phyloP scores from a whole-genome alignment of 2,113 vertebrate species.

The Halcyon senegalensis region DNA sequence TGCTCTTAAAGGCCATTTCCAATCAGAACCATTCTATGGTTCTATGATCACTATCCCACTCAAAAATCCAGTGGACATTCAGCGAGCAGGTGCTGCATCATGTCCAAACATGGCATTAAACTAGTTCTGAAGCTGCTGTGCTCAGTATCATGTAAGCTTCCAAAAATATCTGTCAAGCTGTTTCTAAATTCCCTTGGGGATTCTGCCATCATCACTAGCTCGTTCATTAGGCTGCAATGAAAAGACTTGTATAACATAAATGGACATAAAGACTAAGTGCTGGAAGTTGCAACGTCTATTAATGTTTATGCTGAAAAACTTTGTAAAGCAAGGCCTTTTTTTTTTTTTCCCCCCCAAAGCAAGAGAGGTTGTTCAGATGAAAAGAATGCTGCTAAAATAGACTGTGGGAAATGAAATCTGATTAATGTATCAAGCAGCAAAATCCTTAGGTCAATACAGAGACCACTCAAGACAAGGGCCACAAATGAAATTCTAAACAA shows the following conservation, averaged over 20 bases:
- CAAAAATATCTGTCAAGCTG: background rate
- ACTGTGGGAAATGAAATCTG: background rate
- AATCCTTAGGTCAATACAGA: background rate
- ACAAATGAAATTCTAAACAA: background rate
- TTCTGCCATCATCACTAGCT: background rate
- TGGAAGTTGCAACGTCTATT: background rate
- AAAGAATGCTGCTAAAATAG: background rate
- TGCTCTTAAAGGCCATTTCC: too few species aligned
- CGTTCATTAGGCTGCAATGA: background rate
- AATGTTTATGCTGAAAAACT: background rate
- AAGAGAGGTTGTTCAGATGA: background rate
- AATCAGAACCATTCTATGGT: too few species aligned
- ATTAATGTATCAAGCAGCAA: background rate
- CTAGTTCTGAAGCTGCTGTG: background rate
- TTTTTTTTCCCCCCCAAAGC: background rate
- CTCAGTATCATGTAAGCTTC: background rate
- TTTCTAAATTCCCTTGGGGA: background rate
- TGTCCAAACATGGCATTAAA: background rate
- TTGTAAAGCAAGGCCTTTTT: background rate
- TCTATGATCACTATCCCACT: background rate
- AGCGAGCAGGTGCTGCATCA: background rate
- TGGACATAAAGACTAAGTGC: background rate
- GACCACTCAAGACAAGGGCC: background rate
- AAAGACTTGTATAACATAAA: background rate
- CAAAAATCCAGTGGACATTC: background rate